Evolutionary conservation across 2,888 invertebrate genomes (phyloP), one percentile per base, ranked within the genome.

Genomic region (Himalopsyche anomala): DNA sequence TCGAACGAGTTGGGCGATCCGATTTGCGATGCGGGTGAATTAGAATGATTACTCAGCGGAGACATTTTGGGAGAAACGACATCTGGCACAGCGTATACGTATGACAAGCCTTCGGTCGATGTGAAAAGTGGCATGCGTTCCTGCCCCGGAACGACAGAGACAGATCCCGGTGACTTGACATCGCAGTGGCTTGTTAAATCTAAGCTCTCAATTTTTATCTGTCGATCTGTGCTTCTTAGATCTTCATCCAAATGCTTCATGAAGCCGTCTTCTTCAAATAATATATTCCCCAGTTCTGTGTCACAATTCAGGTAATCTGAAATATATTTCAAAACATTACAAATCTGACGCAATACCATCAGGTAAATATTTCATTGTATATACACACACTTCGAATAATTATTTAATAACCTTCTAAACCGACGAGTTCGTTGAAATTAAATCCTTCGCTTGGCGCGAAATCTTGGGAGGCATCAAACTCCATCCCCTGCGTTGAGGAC

Each of bases 261-360:
- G 88, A 95, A 93, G 90, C 95, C 95, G 88, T 92, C 95, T n/a
- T 86, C 84, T 40, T 86, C 86, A 42, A 86, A 84, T 19, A 84
- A 51, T 36, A 81, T 84, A 55, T n/a, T 55, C 4, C 56, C 79
- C 40, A 82, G 36, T 40, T 86, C 86, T 17, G 80, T 79, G 91
- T 95, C 95, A 90, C 95, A 96, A 89, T 94, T 94, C 45, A 96
- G 91, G 82, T 95, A 93, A 91, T 95, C 95, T 95, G 91, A 84
- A 93, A 93, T 88, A 84, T 9, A 84, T 51, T 51, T 15, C 12
- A 51, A 51, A 51, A 51, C 51, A 51, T 51, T 51, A 51, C 55
- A 80, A 81, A 19, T 84, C 85, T 87, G 87, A 87, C 85, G 87
- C 87, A 87, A 87, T 85, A 84, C 36, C 36, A 62, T 56, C 40